These are phyloP conservation scores for Proterorhinus semilunaris DNA, from an alignment of 2,113 vertebrate genomes.

Conservation along the genomic window DNA sequence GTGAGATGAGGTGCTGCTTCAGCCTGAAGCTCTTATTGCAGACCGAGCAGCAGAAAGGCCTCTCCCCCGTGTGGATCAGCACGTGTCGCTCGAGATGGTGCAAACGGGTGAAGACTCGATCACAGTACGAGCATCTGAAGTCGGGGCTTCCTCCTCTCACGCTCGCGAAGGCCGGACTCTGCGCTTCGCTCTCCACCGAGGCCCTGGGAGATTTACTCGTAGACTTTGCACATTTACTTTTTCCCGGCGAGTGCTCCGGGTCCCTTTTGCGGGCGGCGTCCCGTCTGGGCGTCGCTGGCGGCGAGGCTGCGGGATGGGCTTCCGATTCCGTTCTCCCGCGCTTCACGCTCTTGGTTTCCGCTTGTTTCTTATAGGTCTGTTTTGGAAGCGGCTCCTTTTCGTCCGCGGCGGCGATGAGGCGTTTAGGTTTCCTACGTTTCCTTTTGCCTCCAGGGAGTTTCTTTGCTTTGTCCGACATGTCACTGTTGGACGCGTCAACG, in stretches of 20 bases:
- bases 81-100: not conserved
- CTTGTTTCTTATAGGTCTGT: not conserved
- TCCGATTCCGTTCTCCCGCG: not conserved
- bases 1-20: not conserved
- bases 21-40: not conserved
- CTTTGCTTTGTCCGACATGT: not conserved
- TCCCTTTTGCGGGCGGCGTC: not conserved
- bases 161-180: not conserved
- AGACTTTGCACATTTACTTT: not conserved
- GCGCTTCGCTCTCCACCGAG: not conserved
- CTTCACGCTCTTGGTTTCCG: not conserved
- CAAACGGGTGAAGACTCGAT: not conserved
- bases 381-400: not conserved
- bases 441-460: not conserved
- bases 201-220: not conserved
- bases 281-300: too few relatives aligned
- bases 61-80: constrained; percentile 9
- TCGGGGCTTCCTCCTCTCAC: not conserved
- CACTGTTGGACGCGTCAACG: not conserved
- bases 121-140: constrained; percentile 4
- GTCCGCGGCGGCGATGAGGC: not conserved
- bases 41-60: constrained; percentile 6
- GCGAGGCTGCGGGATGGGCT: too few relatives aligned
- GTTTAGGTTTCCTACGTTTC: not conserved
- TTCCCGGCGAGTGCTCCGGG: not conserved